Conservation (phyloP, 2,888 invertebrate species). For the Lepeophtheirus nordmannii region DNA sequence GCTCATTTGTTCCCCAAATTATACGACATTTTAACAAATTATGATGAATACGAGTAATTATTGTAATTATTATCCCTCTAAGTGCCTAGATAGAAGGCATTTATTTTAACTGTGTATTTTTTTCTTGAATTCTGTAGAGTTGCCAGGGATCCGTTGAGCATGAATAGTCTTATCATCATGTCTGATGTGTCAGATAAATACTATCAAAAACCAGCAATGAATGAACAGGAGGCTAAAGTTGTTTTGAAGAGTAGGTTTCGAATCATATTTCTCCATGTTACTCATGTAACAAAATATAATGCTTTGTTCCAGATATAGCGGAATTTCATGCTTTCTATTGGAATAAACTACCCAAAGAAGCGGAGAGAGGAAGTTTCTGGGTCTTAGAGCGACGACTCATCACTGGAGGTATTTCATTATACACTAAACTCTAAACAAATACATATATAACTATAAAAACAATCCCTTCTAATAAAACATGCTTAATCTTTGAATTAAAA, state of each 20-base stretch:
- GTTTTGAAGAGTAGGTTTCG: not conserved
- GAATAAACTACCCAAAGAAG: not conserved
- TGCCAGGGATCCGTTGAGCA: not conserved
- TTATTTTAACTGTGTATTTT: too few species aligned
- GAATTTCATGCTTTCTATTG: slow-evolving; percentile 15
- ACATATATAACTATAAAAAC: not conserved
- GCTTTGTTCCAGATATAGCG: not conserved
- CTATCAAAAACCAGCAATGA: not conserved
- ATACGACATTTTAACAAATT: slow-evolving; percentile 5
- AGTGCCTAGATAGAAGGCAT: too few species aligned
- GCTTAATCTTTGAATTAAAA: not conserved
- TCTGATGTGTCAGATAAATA: slow-evolving; percentile 7
- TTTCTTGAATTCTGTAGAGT: too few species aligned
- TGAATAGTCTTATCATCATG: slow-evolving; percentile 4
- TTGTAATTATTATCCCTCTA: too few species aligned
- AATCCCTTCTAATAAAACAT: not conserved
- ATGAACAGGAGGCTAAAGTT: not conserved
- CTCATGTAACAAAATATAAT: not conserved
- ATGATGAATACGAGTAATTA: not conserved
- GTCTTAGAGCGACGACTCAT: not conserved
- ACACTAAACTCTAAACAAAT: not conserved
- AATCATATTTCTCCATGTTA: not conserved
- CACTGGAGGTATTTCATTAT: not conserved
- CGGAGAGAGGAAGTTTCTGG: slow-evolving; percentile 9
- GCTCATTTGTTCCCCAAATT: slow-evolving; percentile 9